A percentile compares a stretch with the other conserved stretches of the same genome.
Evolutionary conservation across 1,140 invertebrate species (phyloP).

Genomic region (Belonocnema kinseyi): DNA sequence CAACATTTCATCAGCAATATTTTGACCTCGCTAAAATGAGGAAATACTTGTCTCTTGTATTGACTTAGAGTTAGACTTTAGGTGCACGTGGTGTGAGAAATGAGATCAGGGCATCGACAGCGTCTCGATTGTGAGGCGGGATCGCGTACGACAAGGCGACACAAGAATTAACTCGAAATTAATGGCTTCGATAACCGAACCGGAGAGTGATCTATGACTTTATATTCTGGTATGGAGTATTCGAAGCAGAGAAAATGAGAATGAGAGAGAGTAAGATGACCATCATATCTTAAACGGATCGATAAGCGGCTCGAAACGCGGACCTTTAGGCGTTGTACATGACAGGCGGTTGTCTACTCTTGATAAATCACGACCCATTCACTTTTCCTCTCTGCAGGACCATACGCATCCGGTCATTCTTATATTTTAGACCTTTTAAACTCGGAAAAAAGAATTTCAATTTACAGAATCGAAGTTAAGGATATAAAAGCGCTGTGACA

Average conservation of each 20-base stretch:
- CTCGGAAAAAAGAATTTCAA: not conserved
- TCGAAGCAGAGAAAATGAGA: constrained; percentile 8
- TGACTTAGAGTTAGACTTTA: not conserved
- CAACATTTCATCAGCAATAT: not conserved
- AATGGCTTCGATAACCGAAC: constrained; percentile 20
- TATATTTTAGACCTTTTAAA: not conserved
- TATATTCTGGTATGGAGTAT: not conserved
- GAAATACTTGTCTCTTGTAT: not conserved
- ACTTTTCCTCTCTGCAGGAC: constrained; percentile 5
- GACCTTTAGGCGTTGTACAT: constrained; percentile 28
- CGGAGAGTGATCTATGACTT: constrained; percentile 9
- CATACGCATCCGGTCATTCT: not conserved
- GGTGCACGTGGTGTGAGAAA: constrained; percentile 21
- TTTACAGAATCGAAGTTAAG: too few species aligned
- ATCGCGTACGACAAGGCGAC: constrained; percentile 3
- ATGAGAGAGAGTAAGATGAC: constrained; percentile 6
- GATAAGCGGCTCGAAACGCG: constrained; percentile 19
- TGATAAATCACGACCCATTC: constrained; percentile 26
- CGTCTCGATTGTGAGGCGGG: constrained; percentile 7
- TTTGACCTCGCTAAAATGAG: constrained; percentile 20
- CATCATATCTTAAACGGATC: constrained; percentile 10
- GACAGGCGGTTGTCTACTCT: constrained; percentile 25
- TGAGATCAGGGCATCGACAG: constrained; percentile 20
- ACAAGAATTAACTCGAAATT: constrained; percentile 23
- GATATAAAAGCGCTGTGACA: not conserved